phyloP scores from a whole-genome alignment of 2,797 vertebrate species.

The Enteromius paludinosus region DNA sequence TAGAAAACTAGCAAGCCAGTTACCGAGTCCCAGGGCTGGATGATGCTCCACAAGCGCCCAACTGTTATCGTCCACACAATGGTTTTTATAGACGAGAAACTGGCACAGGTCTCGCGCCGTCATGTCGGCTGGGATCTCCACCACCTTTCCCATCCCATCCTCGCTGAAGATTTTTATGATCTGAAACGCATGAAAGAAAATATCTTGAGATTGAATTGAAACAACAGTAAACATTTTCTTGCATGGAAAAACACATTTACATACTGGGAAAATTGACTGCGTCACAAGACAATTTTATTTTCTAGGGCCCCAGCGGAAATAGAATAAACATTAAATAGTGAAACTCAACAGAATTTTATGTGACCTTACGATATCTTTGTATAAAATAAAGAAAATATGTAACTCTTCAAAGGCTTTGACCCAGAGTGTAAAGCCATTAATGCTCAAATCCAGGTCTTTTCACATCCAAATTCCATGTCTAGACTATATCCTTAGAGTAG shows the following conservation, averaged over 20 bases:
- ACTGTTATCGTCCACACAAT: constrained; percentile 96
- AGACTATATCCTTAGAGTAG: constrained; percentile 1
- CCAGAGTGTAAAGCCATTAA: neutral
- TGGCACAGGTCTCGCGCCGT: constrained; percentile 95
- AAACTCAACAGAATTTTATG: neutral
- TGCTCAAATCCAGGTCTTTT: neutral
- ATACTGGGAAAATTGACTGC: constrained; percentile 34
- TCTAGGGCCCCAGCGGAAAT: neutral
- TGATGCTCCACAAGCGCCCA: constrained; percentile 97
- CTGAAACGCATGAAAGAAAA: constrained; percentile 67
- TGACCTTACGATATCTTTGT: neutral
- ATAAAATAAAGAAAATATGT: neutral
- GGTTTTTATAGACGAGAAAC: constrained; percentile 95
- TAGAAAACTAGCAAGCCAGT: constrained; percentile 57
- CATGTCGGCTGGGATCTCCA: constrained; percentile 95
- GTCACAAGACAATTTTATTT: constrained; percentile 46
- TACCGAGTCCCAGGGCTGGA: constrained; percentile 93
- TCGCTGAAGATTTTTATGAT: constrained; percentile 96
- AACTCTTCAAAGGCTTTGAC: constrained; percentile 2
- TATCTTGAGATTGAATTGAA: neutral
- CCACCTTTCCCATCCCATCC: constrained; percentile 93
- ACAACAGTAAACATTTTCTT: neutral
- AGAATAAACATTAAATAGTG: constrained; percentile 12
- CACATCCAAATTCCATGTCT: constrained; percentile 6
- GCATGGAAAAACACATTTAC: neutral